Evolutionary conservation across 2,888 invertebrate genomes (phyloP), one percentile per base, ranked within the genome.

Genomic region (Agrilus mali): DNA sequence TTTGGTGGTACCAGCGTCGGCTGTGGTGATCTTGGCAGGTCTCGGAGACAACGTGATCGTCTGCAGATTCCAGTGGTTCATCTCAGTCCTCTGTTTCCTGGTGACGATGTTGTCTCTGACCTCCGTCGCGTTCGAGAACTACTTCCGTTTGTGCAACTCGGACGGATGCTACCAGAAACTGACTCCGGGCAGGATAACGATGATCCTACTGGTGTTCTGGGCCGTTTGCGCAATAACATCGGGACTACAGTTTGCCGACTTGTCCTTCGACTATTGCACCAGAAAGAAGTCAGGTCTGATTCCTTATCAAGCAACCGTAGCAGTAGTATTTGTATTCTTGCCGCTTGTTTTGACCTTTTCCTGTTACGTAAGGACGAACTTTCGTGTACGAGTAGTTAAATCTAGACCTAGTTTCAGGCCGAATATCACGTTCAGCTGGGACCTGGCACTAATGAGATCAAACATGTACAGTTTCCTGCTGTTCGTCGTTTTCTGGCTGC

Each of bases 191-290:
- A 62, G 65, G 49, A 74, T 78, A 48, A 77, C 78, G 1, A 55
- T 69, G 1, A 59, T 76, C 1, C 65, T 78, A 12, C 44, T 78
- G 12, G 38, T 65, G 4, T 68, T 80, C 10, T 82, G 82, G 76
- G 45, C 66, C 3, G 49, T 77, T 10, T 73, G 80, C 38, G 66
- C 72, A 1, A 53, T 66, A 2, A 66, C 74, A 5, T 77, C 80
- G 0, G 73, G 71, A 1, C 55, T 77, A 1, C 85, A 86, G 50
- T 78, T 79, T 38, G 70, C 71, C 34, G 70, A 72, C 10, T 60
- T 77, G 1, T 81, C 81, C 17, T 82, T 81, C 43, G 81, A 83
- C 54, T 82, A 82, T 55, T 85, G 85, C 59, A 68, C 70, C 7
- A 68, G 79, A 4, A 61, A 63, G 31, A 70, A 74, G 50, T 50